These are phyloP conservation scores for Diplodus puntazzo DNA, from an alignment of 2,797 vertebrate genomes.

Conservation along the genomic window DNA sequence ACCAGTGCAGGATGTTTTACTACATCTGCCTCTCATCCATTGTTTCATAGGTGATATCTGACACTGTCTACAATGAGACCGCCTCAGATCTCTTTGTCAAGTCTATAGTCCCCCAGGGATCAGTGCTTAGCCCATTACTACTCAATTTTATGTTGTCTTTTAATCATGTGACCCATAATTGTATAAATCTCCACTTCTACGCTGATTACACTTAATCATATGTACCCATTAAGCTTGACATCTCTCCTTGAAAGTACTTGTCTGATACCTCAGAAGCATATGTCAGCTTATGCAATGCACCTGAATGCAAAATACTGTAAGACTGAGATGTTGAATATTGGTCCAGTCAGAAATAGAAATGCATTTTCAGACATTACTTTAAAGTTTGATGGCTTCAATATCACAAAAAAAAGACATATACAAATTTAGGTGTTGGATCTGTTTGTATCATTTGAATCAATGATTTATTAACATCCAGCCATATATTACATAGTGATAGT, in stretches of 20 bases:
- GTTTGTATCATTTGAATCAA: neutral
- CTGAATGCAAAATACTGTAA: conserved; percentile 1
- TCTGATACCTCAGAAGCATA: neutral
- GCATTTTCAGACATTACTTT: neutral
- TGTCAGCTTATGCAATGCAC: neutral
- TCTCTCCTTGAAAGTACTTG: neutral
- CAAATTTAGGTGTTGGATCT: neutral
- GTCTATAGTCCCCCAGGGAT: neutral
- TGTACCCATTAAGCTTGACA: neutral
- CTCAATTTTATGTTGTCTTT: neutral
- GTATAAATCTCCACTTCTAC: neutral
- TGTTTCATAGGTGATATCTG: conserved; percentile 3
- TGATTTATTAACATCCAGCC: neutral
- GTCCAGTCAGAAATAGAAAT: conserved; percentile 1
- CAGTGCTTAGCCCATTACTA: neutral
- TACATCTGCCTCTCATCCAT: neutral
- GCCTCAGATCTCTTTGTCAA: neutral
- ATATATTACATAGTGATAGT: no score
- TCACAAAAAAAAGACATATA: neutral
- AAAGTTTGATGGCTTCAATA: neutral
- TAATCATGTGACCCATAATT: neutral
- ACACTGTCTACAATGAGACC: neutral
- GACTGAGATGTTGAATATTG: neutral
- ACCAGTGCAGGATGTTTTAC: neutral
- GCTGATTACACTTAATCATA: neutral